A percentile compares a stretch with the other conserved stretches of the same genome.
Conservation (phyloP, 1,140 invertebrate genomes). For the Stenopsyche tienmushanensis region DNA sequence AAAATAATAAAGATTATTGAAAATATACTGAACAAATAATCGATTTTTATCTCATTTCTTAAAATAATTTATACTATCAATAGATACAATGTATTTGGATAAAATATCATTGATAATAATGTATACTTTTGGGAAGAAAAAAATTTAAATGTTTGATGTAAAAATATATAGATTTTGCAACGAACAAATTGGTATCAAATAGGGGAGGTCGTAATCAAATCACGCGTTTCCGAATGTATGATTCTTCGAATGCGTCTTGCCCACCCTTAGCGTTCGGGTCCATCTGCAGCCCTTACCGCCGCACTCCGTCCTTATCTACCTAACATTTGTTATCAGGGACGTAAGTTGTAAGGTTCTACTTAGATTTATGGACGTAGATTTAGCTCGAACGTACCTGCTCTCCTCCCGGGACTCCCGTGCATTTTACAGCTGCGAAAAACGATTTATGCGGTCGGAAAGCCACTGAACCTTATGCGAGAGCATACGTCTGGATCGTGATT, state of each 20-base stretch:
- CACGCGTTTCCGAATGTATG: neutral
- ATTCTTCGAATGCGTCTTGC: neutral
- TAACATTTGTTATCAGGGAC: slow-evolving; percentile 39
- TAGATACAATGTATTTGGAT: too few relatives aligned
- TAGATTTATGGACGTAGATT: slow-evolving; percentile 39
- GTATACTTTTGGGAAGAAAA: too few relatives aligned
- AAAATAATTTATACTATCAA: too few relatives aligned
- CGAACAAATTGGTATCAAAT: neutral
- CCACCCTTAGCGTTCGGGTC: slow-evolving; percentile 7
- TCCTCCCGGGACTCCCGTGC: neutral
- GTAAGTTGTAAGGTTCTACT: slow-evolving; percentile 39
- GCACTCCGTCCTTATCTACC: slow-evolving; percentile 29
- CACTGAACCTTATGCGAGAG: slow-evolving; percentile 16
- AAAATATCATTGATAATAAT: too few relatives aligned
- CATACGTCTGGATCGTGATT: neutral
- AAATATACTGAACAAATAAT: too few relatives aligned
- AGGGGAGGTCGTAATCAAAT: neutral
- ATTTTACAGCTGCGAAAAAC: slow-evolving; percentile 17
- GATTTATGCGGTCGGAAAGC: slow-evolving; percentile 15
- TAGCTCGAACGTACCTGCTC: slow-evolving; percentile 18
- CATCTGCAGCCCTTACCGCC: neutral
- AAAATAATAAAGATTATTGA: too few relatives aligned
- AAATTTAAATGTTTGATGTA: too few relatives aligned
- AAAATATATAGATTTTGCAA: too few relatives aligned
- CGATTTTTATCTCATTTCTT: too few relatives aligned